A percentile compares a stretch with the other conserved stretches of the same genome.
phyloP scores from a whole-genome alignment of 35 echinoderm and acorn worm genomes.

The Amphiura filiformis region DNA sequence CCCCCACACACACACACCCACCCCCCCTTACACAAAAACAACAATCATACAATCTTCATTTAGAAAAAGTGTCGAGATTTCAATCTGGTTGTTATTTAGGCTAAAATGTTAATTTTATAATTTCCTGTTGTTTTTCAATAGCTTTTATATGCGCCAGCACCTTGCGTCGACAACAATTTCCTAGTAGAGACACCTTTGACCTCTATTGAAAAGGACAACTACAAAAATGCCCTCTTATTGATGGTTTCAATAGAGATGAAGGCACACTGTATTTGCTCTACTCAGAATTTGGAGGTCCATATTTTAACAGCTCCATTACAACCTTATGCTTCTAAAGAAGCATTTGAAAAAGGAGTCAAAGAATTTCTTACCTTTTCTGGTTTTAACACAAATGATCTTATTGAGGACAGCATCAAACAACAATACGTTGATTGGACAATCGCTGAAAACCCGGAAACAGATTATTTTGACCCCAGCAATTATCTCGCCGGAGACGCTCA shows the following conservation, averaged over 20 bases:
- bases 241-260: not conserved
- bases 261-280: not conserved
- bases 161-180: not conserved
- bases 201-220: not conserved
- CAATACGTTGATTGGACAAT: constrained; percentile 74
- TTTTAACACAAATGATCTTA: not conserved
- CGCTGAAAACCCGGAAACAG: constrained; percentile 43
- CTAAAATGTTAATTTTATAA: too few relatives aligned
- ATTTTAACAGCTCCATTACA: not conserved
- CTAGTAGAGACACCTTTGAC: not conserved
- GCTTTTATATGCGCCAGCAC: not conserved
- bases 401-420: constrained; percentile 38
- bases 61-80: too few relatives aligned
- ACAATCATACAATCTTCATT: too few relatives aligned
- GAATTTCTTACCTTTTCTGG: not conserved
- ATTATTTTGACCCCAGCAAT: constrained; percentile 38
- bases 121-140: not conserved
- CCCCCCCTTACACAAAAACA: too few relatives aligned
- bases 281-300: not conserved
- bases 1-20: too few relatives aligned
- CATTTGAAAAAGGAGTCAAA: not conserved
- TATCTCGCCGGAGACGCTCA: not conserved
- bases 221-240: not conserved
- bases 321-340: not conserved
- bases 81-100: too few relatives aligned